Evolutionary conservation across 2,888 invertebrate species (phyloP).

Genomic region (Tuta absoluta): DNA sequence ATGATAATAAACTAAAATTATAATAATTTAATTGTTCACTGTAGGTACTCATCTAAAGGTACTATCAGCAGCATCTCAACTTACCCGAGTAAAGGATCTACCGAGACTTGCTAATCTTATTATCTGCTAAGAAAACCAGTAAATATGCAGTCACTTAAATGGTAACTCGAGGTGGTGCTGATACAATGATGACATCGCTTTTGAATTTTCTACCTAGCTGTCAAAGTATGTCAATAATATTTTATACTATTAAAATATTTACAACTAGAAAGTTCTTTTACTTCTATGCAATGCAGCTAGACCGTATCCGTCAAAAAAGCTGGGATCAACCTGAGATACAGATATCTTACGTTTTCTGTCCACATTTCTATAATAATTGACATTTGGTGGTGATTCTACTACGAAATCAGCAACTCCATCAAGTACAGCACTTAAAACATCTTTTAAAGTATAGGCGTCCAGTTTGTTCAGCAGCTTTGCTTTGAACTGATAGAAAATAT

Average conservation of each 20-base stretch:
- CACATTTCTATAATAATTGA: slow-evolving; percentile 26
- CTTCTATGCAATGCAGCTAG: slow-evolving; percentile 28
- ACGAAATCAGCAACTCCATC: slow-evolving; percentile 52
- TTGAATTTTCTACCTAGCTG: no score
- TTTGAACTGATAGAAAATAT: slow-evolving; percentile 47
- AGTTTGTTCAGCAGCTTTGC: slow-evolving; percentile 52
- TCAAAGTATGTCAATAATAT: neutral
- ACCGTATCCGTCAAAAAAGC: slow-evolving; percentile 23
- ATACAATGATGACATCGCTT: no score
- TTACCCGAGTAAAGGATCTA: no score
- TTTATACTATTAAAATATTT: neutral
- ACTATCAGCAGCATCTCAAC: no score
- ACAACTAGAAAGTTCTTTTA: slow-evolving; percentile 4
- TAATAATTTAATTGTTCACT: no score
- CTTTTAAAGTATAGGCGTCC: slow-evolving; percentile 50
- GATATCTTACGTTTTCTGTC: neutral
- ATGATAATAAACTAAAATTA: no score
- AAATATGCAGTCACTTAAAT: no score
- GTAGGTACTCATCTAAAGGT: no score
- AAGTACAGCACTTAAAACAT: slow-evolving; percentile 48
- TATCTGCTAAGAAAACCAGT: no score
- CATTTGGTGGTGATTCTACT: slow-evolving; percentile 36
- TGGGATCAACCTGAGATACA: slow-evolving; percentile 1
- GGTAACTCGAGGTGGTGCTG: no score
- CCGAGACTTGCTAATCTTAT: no score